Evolutionary conservation across 1,140 invertebrate species (phyloP).

Genomic region (Solen grandis): DNA sequence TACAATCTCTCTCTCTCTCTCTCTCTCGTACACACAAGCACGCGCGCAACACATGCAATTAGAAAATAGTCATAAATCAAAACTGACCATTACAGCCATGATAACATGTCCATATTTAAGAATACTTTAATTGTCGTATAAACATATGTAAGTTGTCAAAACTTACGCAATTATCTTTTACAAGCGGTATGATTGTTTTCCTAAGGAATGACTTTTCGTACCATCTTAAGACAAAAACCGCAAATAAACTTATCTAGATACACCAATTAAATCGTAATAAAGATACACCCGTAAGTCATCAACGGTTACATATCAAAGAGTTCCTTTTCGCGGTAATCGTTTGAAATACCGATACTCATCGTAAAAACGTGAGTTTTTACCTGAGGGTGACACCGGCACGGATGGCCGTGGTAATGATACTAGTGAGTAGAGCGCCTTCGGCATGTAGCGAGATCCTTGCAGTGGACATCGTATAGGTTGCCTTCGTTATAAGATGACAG

Average conservation of each 20-base stretch:
- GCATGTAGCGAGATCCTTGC: neutral
- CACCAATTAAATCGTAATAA: slow-evolving; percentile 43
- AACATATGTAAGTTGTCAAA: slow-evolving; percentile 15
- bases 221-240: slow-evolving; percentile 12
- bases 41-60: too few species aligned
- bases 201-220: slow-evolving; percentile 16
- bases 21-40: too few species aligned
- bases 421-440: too few species aligned
- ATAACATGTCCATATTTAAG: too few species aligned
- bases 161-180: slow-evolving; percentile 15
- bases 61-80: too few species aligned
- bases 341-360: slow-evolving; percentile 50
- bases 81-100: too few species aligned
- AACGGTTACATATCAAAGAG: slow-evolving; percentile 6
- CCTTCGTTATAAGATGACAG: slow-evolving; percentile 7
- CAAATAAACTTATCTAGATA: slow-evolving; percentile 35
- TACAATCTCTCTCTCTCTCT: too few species aligned
- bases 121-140: neutral
- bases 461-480: neutral
- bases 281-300: slow-evolving; percentile 51
- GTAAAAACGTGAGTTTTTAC: slow-evolving; percentile 14
- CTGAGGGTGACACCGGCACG: neutral
- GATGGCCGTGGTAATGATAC: too few species aligned
- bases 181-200: slow-evolving; percentile 7
- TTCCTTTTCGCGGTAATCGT: slow-evolving; percentile 4